Conservation (phyloP, 2,888 invertebrate species). For the Punctoribates punctum region DNA sequence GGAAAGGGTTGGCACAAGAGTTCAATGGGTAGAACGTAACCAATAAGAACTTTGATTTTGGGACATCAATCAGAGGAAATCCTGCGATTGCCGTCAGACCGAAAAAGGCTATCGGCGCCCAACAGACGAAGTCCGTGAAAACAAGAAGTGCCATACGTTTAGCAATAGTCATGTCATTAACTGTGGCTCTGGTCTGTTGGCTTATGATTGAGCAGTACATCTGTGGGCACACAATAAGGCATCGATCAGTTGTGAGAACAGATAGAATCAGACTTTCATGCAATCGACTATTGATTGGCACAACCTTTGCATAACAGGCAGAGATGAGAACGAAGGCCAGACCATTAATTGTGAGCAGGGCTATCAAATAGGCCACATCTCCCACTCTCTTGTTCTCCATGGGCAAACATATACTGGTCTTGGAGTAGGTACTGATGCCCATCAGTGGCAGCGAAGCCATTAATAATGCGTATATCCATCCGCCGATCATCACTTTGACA, state of each 20-base stretch:
- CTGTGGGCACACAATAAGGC: conserved; percentile 51
- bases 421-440: conserved; percentile 81
- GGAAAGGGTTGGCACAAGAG: conserved; percentile 85
- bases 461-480: conserved; percentile 72
- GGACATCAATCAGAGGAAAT: conserved; percentile 73
- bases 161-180: conserved; percentile 69
- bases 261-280: not conserved
- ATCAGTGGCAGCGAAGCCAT: conserved; percentile 75
- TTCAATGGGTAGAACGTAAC: conserved; percentile 89
- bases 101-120: conserved; percentile 82
- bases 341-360: conserved; percentile 70
- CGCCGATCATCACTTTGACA: conserved; percentile 68
- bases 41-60: conserved; percentile 64
- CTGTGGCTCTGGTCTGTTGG: conserved; percentile 51
- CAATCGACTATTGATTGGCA: not conserved
- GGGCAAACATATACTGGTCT: conserved; percentile 83
- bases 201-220: conserved; percentile 70
- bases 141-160: conserved; percentile 86
- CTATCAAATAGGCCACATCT: conserved; percentile 70
- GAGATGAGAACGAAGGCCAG: conserved; percentile 77
- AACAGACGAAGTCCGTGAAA: conserved; percentile 65
- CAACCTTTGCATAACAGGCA: conserved; percentile 66
- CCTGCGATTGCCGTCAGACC: conserved; percentile 77
- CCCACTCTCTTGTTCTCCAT: conserved; percentile 69
- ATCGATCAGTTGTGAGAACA: not conserved